Evolutionary conservation across 2,888 invertebrate species (phyloP), one percentile per base, ranked within the genome.

Genomic region (Scaptodrosophila latifasciaeformis): DNA sequence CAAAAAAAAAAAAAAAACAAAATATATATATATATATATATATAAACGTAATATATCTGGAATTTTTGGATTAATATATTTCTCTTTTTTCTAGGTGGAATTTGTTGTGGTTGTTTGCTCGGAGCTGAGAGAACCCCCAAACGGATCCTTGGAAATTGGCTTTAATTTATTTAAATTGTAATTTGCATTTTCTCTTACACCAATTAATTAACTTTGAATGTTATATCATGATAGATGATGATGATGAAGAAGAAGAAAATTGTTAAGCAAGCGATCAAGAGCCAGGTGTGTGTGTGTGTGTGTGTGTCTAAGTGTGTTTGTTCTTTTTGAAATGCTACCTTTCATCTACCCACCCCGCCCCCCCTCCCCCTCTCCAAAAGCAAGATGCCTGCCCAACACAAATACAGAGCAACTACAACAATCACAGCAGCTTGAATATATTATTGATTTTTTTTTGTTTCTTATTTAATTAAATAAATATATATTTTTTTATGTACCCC

Each of bases 81-180:
- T 72, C 55, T 75, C 77, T 70, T 62, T 68, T 62, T 66, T 71
- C 29, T 70, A 72, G 72, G 59, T 65, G 15, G 9, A 12, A 0
- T 24, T n/a, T 44, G 42, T 53, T 24, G n/a, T 48, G 48, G 45
- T 13, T 34, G 13, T 27, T 34, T 12, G 15, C 21, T 2, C 7
- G n/a, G 30, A 18, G 15, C 46, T 12, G 18, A 12, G 12, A 17
- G n/a, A n/a, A n/a, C n/a, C n/a, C n/a, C n/a, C n/a, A n/a, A n/a
- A n/a, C n/a, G 24, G 24, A 24, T 3, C 7, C 24, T 7, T 7
- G 24, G 7, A 24, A 7, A 7, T 24, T 24, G 24, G 24, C 24
- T 7, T 24, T n/a, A n/a, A n/a, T 30, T 34, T 34, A 10, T 18
- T 37, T 27, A 6, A 37, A 37, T 37, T 37, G 37, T 37, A 37